Conservation (phyloP, 2,797 vertebrate genomes). For the Gephyroberyx darwinii region DNA sequence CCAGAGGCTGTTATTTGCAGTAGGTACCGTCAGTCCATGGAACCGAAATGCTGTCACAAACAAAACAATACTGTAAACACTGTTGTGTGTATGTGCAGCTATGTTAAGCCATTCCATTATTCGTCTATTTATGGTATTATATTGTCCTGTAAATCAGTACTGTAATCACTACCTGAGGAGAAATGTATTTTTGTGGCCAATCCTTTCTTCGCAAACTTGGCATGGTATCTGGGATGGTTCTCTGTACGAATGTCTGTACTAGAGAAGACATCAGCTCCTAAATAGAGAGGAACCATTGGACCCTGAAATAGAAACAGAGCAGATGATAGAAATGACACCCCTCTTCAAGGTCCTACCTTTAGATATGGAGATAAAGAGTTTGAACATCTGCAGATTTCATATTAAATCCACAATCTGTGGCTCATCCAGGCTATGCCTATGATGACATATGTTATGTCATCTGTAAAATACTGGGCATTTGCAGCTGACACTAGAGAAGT, state of each 20-base stretch:
- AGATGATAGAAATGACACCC: not conserved
- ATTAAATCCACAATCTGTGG: too few relatives aligned
- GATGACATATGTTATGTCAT: too few relatives aligned
- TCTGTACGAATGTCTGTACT: conserved; percentile 82
- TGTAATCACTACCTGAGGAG: conserved; percentile 82
- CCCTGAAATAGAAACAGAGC: conserved; percentile 65
- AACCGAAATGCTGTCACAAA: conserved; percentile 79
- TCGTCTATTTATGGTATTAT: not conserved
- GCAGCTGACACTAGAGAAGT: too few relatives aligned
- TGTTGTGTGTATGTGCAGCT: not conserved
- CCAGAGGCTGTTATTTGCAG: conserved; percentile 82
- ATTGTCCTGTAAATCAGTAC: not conserved
- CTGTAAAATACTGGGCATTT: too few relatives aligned
- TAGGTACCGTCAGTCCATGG: conserved; percentile 79
- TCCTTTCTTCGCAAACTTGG: conserved; percentile 85
- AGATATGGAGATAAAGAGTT: not conserved
- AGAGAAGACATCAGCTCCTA: conserved; percentile 85
- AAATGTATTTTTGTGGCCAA: conserved; percentile 84
- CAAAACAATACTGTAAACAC: not conserved
- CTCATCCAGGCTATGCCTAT: too few relatives aligned
- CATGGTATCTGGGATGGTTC: conserved; percentile 86
- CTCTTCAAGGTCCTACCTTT: not conserved
- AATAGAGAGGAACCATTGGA: conserved; percentile 78
- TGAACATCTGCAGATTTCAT: not conserved
- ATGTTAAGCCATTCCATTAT: not conserved